Conservation (phyloP, 1,140 invertebrate genomes). For the Drosophila bifasciata region DNA sequence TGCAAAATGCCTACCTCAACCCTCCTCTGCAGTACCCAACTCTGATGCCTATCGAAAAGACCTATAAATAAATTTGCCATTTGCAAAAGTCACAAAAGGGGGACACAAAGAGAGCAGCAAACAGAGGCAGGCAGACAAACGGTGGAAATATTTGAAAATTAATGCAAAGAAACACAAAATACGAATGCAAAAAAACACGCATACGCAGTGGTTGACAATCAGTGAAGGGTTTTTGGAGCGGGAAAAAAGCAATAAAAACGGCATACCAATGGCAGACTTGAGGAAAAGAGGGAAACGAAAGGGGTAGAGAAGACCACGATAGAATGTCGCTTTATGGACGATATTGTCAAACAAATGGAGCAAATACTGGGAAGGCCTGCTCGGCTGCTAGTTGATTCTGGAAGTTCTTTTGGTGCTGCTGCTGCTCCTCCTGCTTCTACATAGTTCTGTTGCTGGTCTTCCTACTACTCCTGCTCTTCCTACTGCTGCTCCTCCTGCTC, state of each 20-base stretch:
- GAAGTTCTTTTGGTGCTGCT: no score
- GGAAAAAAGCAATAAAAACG: constrained; percentile 62
- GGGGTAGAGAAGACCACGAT: no score
- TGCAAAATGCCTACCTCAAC: no score
- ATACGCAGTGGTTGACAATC: constrained; percentile 45
- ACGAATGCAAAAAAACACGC: constrained; percentile 39
- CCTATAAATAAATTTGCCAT: constrained; percentile 66
- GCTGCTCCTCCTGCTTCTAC: no score
- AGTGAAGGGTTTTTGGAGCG: constrained; percentile 15
- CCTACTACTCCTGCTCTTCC: no score
- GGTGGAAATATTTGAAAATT: constrained; percentile 58
- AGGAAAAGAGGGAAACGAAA: constrained; percentile 8
- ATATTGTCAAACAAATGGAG: constrained; percentile 55
- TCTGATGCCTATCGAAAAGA: constrained; percentile 44
- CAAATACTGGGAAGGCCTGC: constrained; percentile 32
- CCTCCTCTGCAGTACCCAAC: no score
- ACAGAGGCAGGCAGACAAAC: constrained; percentile 27
- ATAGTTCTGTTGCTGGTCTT: no score
- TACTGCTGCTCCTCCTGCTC: neutral
- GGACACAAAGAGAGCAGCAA: neutral
- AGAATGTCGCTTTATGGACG: constrained; percentile 14
- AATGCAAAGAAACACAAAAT: constrained; percentile 46
- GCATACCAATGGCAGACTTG: constrained; percentile 48
- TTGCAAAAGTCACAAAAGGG: constrained; percentile 1
- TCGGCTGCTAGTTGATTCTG: no score